Conservation (phyloP, 2,888 invertebrate species). For the Eucera pruinosa region DNA sequence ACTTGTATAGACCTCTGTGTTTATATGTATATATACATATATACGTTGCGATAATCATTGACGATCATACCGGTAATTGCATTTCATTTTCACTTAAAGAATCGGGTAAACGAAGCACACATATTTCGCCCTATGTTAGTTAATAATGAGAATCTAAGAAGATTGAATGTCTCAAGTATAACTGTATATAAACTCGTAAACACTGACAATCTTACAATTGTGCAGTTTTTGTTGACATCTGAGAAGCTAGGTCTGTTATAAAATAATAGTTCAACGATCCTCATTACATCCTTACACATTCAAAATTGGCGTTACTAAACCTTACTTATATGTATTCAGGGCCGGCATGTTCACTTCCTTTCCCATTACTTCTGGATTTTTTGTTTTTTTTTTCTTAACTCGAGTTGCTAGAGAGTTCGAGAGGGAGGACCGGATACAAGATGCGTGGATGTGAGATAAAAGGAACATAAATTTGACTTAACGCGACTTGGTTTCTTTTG, state of each 20-base stretch:
- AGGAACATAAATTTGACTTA: conserved; percentile 51
- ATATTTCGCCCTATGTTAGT: conserved; percentile 44
- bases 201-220: conserved; percentile 68
- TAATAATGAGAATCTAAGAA: conserved; percentile 50
- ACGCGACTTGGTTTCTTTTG: conserved; percentile 18
- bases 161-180: conserved; percentile 43
- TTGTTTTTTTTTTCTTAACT: conserved; percentile 60
- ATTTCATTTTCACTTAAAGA: conserved; percentile 41
- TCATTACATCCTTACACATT: conserved; percentile 79
- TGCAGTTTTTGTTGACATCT: conserved; percentile 43
- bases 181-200: conserved; percentile 72
- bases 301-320: conserved; percentile 77
- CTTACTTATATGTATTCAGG: conserved; percentile 77
- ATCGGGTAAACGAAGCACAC: conserved; percentile 43
- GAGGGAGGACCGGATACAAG: conserved; percentile 80
- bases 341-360: conserved; percentile 75
- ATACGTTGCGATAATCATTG: conserved; percentile 54
- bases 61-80: conserved; percentile 46
- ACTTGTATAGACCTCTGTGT: conserved; percentile 72
- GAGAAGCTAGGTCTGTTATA: conserved; percentile 56
- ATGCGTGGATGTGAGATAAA: conserved; percentile 74
- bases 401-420: conserved; percentile 70
- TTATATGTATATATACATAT: conserved; percentile 69
- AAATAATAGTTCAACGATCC: conserved; percentile 64
- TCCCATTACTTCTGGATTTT: conserved; percentile 71